These are phyloP conservation scores for Brachypterus glaber DNA, from an alignment of 2,888 invertebrate genomes.

Conservation along the genomic window DNA sequence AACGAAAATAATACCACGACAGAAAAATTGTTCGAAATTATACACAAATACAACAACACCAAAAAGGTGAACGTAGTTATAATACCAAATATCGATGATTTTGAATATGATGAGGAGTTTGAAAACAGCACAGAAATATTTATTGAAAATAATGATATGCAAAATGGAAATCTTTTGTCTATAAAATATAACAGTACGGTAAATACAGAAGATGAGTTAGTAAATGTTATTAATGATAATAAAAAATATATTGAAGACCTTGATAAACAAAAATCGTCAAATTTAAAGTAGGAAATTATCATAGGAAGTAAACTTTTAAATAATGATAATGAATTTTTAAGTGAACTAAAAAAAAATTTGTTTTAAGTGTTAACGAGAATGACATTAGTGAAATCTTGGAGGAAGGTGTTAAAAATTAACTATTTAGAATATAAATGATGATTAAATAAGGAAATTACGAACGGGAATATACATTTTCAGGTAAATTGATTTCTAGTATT, in stretches of 20 bases:
- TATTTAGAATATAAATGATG: too few species aligned
- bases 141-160: conserved; percentile 20
- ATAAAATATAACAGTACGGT: conserved; percentile 3
- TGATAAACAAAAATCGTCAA: conserved; percentile 12
- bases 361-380: too few species aligned
- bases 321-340: too few species aligned
- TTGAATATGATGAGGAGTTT: conserved; percentile 22
- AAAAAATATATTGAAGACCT: conserved; percentile 18
- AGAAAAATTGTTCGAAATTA: conserved; percentile 9
- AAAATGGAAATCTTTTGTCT: conserved; percentile 6
- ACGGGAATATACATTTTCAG: too few species aligned
- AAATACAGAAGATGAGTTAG: conserved; percentile 10
- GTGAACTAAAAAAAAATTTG: too few species aligned
- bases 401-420: too few species aligned
- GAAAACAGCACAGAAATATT: conserved; percentile 22
- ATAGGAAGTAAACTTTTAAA: too few species aligned
- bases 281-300: conserved; percentile 3
- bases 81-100: conserved; percentile 10
- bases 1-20: too few species aligned
- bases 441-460: too few species aligned
- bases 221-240: conserved; percentile 13
- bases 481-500: too few species aligned
- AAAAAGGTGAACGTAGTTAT: neutral
- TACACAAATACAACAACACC: neutral
- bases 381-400: too few species aligned